Evolutionary conservation across 2,113 vertebrate genomes (phyloP).

Genomic region (Scalopus aquaticus): DNA sequence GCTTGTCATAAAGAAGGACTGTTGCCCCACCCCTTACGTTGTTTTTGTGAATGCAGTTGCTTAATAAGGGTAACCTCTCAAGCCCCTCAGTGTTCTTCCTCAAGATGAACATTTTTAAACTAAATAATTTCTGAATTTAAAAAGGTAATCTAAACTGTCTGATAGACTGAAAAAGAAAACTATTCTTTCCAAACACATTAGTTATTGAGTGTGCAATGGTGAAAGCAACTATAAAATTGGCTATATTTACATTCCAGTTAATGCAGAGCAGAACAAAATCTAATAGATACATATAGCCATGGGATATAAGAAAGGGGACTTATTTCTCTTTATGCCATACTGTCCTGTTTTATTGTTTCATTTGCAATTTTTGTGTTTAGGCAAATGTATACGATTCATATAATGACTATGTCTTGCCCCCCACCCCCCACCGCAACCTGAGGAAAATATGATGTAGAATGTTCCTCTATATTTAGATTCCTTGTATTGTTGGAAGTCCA

Average conservation of each 20-base stretch:
- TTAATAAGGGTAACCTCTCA: background rate
- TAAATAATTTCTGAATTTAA: slow-evolving; percentile 41
- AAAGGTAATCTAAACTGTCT: background rate
- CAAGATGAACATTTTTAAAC: background rate
- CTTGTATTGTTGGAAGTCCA: background rate
- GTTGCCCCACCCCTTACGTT: background rate
- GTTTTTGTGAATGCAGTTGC: background rate
- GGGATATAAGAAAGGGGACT: background rate
- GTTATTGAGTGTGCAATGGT: background rate
- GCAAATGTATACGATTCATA: background rate
- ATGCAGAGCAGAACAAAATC: background rate
- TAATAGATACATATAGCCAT: background rate
- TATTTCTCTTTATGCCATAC: background rate
- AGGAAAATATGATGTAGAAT: background rate
- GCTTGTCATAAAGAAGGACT: background rate
- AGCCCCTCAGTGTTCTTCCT: background rate
- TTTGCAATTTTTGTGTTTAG: background rate
- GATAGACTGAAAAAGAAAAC: background rate
- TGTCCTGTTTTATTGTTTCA: background rate
- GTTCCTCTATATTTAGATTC: background rate
- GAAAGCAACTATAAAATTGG: background rate
- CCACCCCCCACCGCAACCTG: background rate
- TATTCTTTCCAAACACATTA: background rate
- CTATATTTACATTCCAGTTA: background rate
- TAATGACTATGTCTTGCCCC: background rate